These are phyloP conservation scores for Penaeus indicus DNA, from an alignment of 1,140 invertebrate genomes.

Conservation along the genomic window DNA sequence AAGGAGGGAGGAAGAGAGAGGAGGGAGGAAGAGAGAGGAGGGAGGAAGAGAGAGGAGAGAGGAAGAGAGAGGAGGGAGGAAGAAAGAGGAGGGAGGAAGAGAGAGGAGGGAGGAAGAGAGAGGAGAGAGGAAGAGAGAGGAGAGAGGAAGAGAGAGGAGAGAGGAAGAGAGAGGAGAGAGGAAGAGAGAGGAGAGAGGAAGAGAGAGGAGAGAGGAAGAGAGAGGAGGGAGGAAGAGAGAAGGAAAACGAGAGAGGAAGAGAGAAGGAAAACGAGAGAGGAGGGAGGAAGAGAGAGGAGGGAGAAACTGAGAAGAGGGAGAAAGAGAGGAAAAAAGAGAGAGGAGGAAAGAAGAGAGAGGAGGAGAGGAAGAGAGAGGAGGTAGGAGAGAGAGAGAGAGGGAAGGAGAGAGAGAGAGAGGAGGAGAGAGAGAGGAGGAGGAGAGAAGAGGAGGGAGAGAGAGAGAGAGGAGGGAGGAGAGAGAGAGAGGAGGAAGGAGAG, in stretches of 20 bases:
- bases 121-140: not conserved
- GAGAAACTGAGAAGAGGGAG: not conserved
- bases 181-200: not conserved
- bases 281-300: too few species aligned
- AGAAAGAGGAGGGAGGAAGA: too few species aligned
- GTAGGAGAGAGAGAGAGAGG: not conserved
- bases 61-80: too few species aligned
- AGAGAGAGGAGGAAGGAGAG: not conserved
- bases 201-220: not conserved
- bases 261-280: not conserved
- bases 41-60: not conserved
- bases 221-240: not conserved
- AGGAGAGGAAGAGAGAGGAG: not conserved
- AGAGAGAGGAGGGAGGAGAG: not conserved
- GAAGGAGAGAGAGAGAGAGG: not conserved
- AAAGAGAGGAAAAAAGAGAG: too few species aligned
- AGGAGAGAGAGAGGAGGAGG: not conserved
- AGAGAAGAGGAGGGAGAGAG: not conserved
- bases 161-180: not conserved
- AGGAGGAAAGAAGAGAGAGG: not conserved
- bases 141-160: not conserved
- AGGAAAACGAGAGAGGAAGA: not conserved
- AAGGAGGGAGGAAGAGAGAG: slow-evolving; percentile 15
- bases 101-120: not conserved
- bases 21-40: not conserved